Percentiles rank a stretch among this genome's conserved stretches.
Conservation (phyloP, 2,888 invertebrate genomes). For the Entomobrya multifasciata region DNA sequence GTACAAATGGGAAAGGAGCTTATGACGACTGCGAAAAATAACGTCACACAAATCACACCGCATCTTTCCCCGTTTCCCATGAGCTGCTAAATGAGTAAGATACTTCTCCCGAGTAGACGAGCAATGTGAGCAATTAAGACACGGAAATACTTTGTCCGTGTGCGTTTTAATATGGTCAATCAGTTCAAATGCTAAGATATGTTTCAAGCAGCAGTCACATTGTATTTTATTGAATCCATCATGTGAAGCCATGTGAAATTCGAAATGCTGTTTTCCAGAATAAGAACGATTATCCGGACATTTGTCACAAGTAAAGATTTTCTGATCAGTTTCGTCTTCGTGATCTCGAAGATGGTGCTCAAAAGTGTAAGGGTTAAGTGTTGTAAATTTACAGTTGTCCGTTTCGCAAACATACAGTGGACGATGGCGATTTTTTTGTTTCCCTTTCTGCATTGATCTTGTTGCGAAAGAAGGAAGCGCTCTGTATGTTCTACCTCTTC, state of each 20-base stretch:
- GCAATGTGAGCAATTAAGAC: slow-evolving; percentile 16
- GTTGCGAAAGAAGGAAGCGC: background rate
- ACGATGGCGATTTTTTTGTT: background rate
- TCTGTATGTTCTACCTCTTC: background rate
- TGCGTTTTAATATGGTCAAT: slow-evolving; percentile 28
- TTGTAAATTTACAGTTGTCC: background rate
- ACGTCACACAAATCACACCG: slow-evolving; percentile 17
- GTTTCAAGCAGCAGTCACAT: background rate
- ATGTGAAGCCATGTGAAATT: slow-evolving; percentile 10
- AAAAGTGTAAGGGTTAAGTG: background rate
- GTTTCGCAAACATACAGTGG: background rate
- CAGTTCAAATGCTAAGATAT: background rate
- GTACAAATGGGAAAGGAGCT: slow-evolving; percentile 3
- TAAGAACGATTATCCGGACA: background rate
- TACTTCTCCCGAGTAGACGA: slow-evolving; percentile 6
- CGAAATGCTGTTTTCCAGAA: slow-evolving; percentile 1
- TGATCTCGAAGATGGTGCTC: slow-evolving; percentile 42
- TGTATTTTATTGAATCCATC: slow-evolving; percentile 3
- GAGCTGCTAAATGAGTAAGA: background rate
- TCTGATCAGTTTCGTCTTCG: slow-evolving; percentile 27
- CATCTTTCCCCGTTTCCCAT: background rate
- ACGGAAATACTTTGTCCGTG: slow-evolving; percentile 17
- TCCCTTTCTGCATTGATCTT: background rate
- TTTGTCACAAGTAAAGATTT: slow-evolving; percentile 7
- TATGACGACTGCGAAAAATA: background rate